Evolutionary conservation across 2,888 invertebrate genomes (phyloP), one percentile per base, ranked within the genome.

Genomic region (Hedychridium roseum): DNA sequence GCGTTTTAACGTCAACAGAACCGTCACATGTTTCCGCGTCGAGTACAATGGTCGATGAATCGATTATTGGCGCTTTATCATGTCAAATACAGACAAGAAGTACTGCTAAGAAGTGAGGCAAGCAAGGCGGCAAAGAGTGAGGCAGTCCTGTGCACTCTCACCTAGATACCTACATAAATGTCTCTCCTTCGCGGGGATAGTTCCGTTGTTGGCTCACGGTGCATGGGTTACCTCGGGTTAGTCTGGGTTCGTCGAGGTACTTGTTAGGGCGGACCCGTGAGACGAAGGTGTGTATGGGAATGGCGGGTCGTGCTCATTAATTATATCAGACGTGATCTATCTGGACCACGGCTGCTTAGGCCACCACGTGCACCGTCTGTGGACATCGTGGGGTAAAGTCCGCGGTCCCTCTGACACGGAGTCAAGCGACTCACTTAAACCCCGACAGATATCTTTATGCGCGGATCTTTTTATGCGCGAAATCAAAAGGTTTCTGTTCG

Each of bases 311-410:
- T 71, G 68, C 67, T 74, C 70, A 66, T 74, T 75, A 71, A 73
- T 75, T 72, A 69, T 72, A 73, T 73, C 70, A 57, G 61, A 65
- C 63, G 61, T 72, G 71, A 74, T 74, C 72, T 73, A 74, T 74
- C 64, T 69, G 70, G 71, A 70, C 67, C 70, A 68, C 58, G 57
- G 57, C 36, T 43, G 40, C 42, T 45, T 56, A 58, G 56, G 66
- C 58, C 64, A 60, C 56, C 62, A 41, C 38, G 63, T 45, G 55
- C 53, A 36, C 45, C n/a, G n/a, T n/a, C n/a, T n/a, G n/a, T n/a
- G n/a, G n/a, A n/a, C n/a, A n/a, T n/a, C n/a, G n/a, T n/a, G n/a
- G n/a, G n/a, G n/a, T n/a, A n/a, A n/a, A n/a, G n/a, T n/a, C n/a
- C n/a, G n/a, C n/a, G n/a, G n/a, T n/a, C n/a, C n/a, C n/a, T n/a